A percentile compares a stretch with the other conserved stretches of the same genome.
These are phyloP conservation scores for Resseliella maxima DNA, from an alignment of 2,888 invertebrate genomes.

Conservation along the genomic window DNA sequence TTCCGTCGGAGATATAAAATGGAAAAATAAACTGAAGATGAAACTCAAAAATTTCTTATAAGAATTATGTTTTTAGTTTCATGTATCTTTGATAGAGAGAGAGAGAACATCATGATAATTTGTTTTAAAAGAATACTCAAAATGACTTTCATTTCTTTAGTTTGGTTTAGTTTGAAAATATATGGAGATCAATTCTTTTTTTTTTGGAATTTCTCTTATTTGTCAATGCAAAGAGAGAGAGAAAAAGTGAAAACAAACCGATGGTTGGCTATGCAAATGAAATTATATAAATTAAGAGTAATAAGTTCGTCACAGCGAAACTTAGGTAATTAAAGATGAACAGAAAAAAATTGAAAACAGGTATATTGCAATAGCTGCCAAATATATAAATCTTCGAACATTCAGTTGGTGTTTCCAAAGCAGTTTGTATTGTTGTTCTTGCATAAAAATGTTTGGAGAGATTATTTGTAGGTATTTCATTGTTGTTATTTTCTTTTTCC, in stretches of 20 bases:
- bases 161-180: not conserved
- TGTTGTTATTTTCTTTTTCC: not conserved
- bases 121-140: no score
- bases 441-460: not conserved
- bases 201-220: not conserved
- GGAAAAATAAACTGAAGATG: no score
- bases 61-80: no score
- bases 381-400: not conserved
- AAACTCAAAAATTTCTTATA: no score
- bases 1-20: not conserved
- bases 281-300: not conserved
- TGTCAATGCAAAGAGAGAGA: not conserved
- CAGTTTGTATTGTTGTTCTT: slow-evolving; percentile 16
- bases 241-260: no score
- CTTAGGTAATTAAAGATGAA: not conserved
- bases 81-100: not conserved
- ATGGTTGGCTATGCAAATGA: slow-evolving; percentile 21
- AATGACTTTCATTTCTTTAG: not conserved
- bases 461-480: slow-evolving; percentile 37
- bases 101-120: no score
- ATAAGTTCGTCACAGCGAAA: not conserved
- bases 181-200: not conserved
- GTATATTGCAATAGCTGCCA: slow-evolving; percentile 33
- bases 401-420: not conserved
- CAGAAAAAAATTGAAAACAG: not conserved